Conservation (phyloP, 2,113 vertebrate species). For the Brevimyrus niger region DNA sequence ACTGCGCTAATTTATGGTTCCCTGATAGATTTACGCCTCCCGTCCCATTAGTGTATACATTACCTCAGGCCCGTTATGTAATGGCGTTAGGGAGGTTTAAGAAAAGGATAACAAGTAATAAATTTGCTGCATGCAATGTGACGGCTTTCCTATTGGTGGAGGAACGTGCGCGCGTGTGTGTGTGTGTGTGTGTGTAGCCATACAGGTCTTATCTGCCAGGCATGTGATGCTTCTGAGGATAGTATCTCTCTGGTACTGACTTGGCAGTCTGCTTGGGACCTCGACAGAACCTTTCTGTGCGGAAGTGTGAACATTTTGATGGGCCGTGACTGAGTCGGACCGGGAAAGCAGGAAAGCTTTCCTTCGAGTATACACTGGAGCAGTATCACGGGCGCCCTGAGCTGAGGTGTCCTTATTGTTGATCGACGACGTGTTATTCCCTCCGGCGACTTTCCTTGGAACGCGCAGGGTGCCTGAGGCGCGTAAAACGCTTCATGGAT, state of each 20-base stretch:
- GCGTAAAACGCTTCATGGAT: background rate
- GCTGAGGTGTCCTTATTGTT: background rate
- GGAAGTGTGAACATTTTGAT: background rate
- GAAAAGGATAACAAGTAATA: slow-evolving; percentile 59
- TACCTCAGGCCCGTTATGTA: slow-evolving; percentile 50
- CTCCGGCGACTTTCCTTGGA: background rate
- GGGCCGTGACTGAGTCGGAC: background rate
- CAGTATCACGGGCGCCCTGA: background rate
- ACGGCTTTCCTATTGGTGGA: background rate
- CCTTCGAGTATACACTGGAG: background rate
- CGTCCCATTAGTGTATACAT: slow-evolving; percentile 46
- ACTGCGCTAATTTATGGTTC: slow-evolving; percentile 48
- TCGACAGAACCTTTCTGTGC: background rate
- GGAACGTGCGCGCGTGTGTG: background rate
- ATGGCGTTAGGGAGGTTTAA: slow-evolving; percentile 60
- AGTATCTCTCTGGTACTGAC: background rate
- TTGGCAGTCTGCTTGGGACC: background rate
- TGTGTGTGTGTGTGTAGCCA: background rate
- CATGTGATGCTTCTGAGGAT: background rate
- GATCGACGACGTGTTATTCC: background rate
- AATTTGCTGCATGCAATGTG: slow-evolving; percentile 46
- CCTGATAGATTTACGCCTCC: slow-evolving; percentile 45
- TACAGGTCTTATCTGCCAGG: background rate
- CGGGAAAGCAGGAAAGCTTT: background rate
- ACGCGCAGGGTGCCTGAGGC: background rate